Conservation (phyloP, 2,888 invertebrate species). For the Calliopum simillimum region DNA sequence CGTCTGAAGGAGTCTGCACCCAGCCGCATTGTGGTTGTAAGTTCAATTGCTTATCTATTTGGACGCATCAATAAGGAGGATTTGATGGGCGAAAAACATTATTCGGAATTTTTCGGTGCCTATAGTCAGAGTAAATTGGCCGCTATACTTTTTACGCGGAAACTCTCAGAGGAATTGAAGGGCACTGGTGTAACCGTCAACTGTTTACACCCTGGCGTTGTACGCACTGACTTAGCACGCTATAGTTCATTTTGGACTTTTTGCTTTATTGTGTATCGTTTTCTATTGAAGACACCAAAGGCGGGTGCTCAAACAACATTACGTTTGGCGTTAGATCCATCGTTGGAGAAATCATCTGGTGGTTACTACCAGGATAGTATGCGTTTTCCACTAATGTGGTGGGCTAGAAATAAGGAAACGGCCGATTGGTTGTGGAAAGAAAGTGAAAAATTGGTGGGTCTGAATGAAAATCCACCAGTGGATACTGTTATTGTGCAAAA, state of each 20-base stretch:
- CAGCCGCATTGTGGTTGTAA: conserved; percentile 81
- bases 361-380: conserved; percentile 72
- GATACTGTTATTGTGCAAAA: not conserved
- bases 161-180: conserved; percentile 72
- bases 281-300: conserved; percentile 59
- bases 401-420: conserved; percentile 69
- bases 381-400: conserved; percentile 67
- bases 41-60: conserved; percentile 76
- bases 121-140: conserved; percentile 85
- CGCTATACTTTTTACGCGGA: conserved; percentile 79
- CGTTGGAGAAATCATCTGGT: conserved; percentile 56
- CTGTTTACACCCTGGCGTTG: conserved; percentile 73
- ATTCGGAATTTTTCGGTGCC: conserved; percentile 73
- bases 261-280: conserved; percentile 69
- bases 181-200: conserved; percentile 26
- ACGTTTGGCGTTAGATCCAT: conserved; percentile 61
- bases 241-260: too few species aligned
- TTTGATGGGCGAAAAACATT: conserved; percentile 77
- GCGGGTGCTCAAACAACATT: conserved; percentile 63
- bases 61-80: conserved; percentile 78
- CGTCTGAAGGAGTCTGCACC: conserved; percentile 72
- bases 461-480: conserved; percentile 25
- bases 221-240: conserved; percentile 78
- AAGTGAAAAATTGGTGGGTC: conserved; percentile 59
- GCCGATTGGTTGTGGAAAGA: conserved; percentile 74